phyloP scores from a whole-genome alignment of 2,797 vertebrate genomes.

The Malacoctenus gilli region DNA sequence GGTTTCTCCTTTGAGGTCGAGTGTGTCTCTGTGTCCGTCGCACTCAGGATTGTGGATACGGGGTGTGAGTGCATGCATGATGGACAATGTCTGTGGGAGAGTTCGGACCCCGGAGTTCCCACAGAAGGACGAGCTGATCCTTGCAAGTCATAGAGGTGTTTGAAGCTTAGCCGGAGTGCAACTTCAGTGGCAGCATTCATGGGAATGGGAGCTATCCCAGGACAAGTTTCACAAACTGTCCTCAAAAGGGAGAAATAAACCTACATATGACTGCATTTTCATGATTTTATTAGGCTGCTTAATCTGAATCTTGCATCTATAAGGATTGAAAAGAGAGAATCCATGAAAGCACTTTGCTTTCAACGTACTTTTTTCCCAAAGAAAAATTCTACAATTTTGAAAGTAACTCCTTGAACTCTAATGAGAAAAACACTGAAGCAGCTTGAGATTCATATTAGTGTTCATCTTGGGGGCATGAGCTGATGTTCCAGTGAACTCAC shows the following conservation, averaged over 20 bases:
- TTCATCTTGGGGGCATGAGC: slow-evolving; percentile 35
- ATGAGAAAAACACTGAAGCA: slow-evolving; percentile 43
- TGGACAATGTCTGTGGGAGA: slow-evolving; percentile 62
- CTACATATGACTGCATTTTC: no score
- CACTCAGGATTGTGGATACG: slow-evolving; percentile 2
- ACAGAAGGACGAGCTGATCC: slow-evolving; percentile 48
- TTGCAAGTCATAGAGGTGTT: slow-evolving; percentile 32
- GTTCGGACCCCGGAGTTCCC: slow-evolving; percentile 62
- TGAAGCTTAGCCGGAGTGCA: slow-evolving; percentile 30
- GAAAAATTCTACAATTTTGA: no score
- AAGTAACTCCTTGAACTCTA: slow-evolving; percentile 29
- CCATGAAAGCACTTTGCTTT: no score
- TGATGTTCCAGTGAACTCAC: slow-evolving; percentile 29
- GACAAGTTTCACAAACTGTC: slow-evolving; percentile 29
- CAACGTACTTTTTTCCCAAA: no score
- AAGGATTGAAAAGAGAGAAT: background rate
- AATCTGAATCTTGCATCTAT: slow-evolving; percentile 38
- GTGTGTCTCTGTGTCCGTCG: slow-evolving; percentile 20
- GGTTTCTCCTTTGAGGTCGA: slow-evolving; percentile 34
- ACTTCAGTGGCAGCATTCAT: slow-evolving; percentile 40
- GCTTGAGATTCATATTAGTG: slow-evolving; percentile 30
- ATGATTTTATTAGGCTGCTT: slow-evolving; percentile 30
- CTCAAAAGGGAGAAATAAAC: no score
- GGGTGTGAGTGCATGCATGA: slow-evolving; percentile 33
- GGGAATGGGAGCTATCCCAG: slow-evolving; percentile 44